Conservation (phyloP, 1,140 invertebrate genomes). For the Eueides isabella region DNA sequence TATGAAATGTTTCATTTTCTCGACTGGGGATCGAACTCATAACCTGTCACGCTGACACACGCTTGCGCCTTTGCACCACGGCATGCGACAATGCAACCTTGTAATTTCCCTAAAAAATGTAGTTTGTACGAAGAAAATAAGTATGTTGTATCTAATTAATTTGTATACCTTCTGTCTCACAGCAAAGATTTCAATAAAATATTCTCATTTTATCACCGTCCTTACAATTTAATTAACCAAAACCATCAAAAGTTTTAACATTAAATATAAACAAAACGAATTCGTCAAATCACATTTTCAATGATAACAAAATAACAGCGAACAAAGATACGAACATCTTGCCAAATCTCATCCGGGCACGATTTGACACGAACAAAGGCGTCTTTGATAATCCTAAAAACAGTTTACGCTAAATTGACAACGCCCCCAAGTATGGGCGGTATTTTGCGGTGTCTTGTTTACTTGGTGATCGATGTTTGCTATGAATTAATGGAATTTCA, state of each 20-base stretch:
- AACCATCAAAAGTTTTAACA: slow-evolving; percentile 1
- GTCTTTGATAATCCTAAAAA: slow-evolving; percentile 52
- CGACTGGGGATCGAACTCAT: no score
- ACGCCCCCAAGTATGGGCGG: slow-evolving; percentile 36
- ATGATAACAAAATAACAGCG: slow-evolving; percentile 30
- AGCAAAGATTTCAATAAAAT: not conserved
- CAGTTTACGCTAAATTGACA: slow-evolving; percentile 46
- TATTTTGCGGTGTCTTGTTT: slow-evolving; percentile 56
- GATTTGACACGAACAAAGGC: slow-evolving; percentile 55
- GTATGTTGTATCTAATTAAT: no score
- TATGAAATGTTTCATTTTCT: no score
- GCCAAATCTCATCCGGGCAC: slow-evolving; percentile 37
- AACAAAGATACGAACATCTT: slow-evolving; percentile 32
- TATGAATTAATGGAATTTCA: slow-evolving; percentile 67
- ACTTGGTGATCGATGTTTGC: slow-evolving; percentile 63
- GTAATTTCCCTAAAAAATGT: no score
- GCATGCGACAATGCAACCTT: no score
- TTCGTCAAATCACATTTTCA: slow-evolving; percentile 30
- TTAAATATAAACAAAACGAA: not conserved
- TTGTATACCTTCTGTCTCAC: not conserved
- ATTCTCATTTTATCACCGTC: not conserved
- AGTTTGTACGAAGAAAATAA: no score
- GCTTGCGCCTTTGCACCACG: no score
- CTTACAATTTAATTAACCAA: not conserved
- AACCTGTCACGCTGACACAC: no score